phyloP scores from a whole-genome alignment of 2,888 invertebrate genomes.

The Achlya flavicornis region DNA sequence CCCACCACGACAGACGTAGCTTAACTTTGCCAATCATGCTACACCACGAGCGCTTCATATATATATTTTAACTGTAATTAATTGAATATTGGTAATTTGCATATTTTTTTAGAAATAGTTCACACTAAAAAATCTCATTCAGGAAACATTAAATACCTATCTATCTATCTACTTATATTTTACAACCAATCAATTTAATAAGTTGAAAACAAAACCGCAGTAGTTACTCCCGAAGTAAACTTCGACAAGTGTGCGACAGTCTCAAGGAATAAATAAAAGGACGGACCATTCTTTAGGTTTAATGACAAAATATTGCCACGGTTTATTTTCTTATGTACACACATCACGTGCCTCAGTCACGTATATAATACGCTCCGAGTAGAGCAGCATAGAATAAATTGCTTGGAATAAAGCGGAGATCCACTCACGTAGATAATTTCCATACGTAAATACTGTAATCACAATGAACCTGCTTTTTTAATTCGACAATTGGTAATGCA shows the following conservation, averaged over 20 bases:
- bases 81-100: too few relatives aligned
- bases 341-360: conserved; percentile 37
- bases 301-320: conserved; percentile 49
- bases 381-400: conserved; percentile 52
- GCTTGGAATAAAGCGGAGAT: conserved; percentile 46
- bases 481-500: background rate
- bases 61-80: too few relatives aligned
- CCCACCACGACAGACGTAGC: too few relatives aligned
- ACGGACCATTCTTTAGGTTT: conserved; percentile 35
- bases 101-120: too few relatives aligned
- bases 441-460: conserved; percentile 47
- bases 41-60: too few relatives aligned
- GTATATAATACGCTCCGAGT: conserved; percentile 34
- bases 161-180: too few relatives aligned
- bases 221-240: background rate
- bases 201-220: background rate
- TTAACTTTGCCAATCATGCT: too few relatives aligned
- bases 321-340: conserved; percentile 36
- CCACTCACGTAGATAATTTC: conserved; percentile 43
- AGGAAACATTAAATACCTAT: too few relatives aligned
- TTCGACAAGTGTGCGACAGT: background rate
- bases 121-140: too few relatives aligned
- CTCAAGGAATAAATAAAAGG: conserved; percentile 13
- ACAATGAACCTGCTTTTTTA: conserved; percentile 21
- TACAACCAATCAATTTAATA: too few relatives aligned